phyloP scores from a whole-genome alignment of 2,797 vertebrate species.

The Diceros bicornis region DNA sequence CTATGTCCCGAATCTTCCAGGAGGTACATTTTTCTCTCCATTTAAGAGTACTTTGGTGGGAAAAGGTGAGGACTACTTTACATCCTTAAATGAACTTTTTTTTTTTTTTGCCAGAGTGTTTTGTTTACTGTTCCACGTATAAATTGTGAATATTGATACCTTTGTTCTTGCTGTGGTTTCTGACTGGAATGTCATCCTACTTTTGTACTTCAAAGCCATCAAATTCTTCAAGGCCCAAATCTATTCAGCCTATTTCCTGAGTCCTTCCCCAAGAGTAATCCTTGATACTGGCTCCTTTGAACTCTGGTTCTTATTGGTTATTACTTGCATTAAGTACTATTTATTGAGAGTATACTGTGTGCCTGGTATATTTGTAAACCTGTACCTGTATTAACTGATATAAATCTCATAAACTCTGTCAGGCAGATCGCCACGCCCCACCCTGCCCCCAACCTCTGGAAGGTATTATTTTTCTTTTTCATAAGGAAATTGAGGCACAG shows the following conservation, averaged over 20 bases:
- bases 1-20: neutral
- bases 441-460: no score
- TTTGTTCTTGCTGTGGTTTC: neutral
- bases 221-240: neutral
- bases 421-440: neutral
- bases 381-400: neutral
- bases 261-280: neutral
- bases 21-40: neutral
- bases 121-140: neutral
- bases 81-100: neutral
- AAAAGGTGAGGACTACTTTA: neutral
- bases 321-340: neutral
- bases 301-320: neutral
- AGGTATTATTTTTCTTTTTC: slow-evolving; percentile 13
- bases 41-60: neutral
- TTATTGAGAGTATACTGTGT: neutral
- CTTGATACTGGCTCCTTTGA: neutral
- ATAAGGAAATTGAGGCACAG: neutral
- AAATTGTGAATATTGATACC: neutral
- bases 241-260: neutral
- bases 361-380: neutral
- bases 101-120: neutral
- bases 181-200: neutral
- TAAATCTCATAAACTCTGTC: neutral
- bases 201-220: neutral